Percentiles rank a stretch among this genome's conserved stretches.
These are phyloP conservation scores for Cygnus olor DNA, from an alignment of 2,797 vertebrate genomes.

Conservation along the genomic window DNA sequence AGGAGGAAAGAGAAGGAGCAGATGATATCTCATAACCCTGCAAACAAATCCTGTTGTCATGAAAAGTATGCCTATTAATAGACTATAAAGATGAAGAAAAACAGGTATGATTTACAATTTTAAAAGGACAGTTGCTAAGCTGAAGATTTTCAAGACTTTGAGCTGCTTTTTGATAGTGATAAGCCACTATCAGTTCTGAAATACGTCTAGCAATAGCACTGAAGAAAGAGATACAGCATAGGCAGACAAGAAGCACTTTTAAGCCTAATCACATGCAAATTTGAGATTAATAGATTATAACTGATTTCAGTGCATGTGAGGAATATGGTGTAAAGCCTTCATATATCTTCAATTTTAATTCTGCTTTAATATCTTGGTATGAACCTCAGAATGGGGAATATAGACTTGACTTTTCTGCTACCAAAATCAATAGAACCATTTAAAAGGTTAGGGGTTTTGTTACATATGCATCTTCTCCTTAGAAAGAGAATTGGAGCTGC, in stretches of 20 bases:
- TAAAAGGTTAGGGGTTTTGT: background rate
- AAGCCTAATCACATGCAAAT: constrained; percentile 2
- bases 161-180: constrained; percentile 10
- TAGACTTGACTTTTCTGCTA: background rate
- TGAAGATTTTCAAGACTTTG: constrained; percentile 19
- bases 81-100: constrained; percentile 17
- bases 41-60: constrained; percentile 23
- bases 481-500: background rate
- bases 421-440: background rate
- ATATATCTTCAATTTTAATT: background rate
- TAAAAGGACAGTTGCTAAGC: background rate
- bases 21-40: background rate
- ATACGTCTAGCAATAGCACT: background rate
- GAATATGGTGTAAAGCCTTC: background rate
- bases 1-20: constrained; percentile 17
- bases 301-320: background rate
- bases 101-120: background rate
- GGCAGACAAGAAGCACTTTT: background rate
- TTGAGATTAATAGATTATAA: constrained; percentile 30
- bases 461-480: background rate
- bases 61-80: constrained; percentile 20
- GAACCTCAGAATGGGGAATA: background rate
- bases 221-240: background rate
- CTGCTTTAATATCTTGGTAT: background rate
- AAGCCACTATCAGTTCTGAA: constrained; percentile 27